phyloP scores from a whole-genome alignment of 2,797 vertebrate genomes.

The Poeciliopsis gracilis region DNA sequence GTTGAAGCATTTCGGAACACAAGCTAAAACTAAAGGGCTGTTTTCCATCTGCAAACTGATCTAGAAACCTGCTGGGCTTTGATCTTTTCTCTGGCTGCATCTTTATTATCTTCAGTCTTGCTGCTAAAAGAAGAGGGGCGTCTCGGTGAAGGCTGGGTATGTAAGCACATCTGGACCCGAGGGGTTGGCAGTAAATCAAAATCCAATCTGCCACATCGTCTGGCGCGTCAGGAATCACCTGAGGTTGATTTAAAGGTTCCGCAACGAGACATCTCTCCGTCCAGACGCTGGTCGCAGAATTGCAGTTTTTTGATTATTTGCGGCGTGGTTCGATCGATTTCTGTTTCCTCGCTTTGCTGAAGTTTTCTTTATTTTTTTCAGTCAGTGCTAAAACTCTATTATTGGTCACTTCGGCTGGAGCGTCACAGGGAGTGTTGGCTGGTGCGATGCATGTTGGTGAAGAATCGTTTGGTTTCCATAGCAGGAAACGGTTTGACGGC shows the following conservation, averaged over 20 bases:
- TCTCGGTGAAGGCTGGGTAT: neutral
- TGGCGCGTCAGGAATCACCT: neutral
- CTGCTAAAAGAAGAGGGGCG: conserved; percentile 20
- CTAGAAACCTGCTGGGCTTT: conserved; percentile 22
- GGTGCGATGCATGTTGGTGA: neutral
- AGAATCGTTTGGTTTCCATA: neutral
- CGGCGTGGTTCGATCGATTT: neutral
- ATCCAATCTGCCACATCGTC: neutral
- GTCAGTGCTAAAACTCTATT: neutral
- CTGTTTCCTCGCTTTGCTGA: neutral
- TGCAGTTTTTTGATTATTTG: neutral
- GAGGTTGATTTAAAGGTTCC: conserved; percentile 10
- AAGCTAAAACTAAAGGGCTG: conserved; percentile 62
- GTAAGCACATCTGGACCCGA: conserved; percentile 28
- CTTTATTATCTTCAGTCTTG: conserved; percentile 19
- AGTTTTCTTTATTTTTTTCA: neutral
- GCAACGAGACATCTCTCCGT: conserved; percentile 1
- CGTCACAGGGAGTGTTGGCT: neutral
- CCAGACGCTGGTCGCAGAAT: neutral
- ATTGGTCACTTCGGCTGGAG: neutral
- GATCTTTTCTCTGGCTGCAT: conserved; percentile 20
- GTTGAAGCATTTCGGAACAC: conserved; percentile 22
- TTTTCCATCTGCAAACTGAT: conserved; percentile 42
- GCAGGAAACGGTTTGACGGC: neutral
- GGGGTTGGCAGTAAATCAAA: conserved; percentile 13